Conservation (phyloP, 2,888 invertebrate genomes). For the Leptinotarsa rubiginosa region DNA sequence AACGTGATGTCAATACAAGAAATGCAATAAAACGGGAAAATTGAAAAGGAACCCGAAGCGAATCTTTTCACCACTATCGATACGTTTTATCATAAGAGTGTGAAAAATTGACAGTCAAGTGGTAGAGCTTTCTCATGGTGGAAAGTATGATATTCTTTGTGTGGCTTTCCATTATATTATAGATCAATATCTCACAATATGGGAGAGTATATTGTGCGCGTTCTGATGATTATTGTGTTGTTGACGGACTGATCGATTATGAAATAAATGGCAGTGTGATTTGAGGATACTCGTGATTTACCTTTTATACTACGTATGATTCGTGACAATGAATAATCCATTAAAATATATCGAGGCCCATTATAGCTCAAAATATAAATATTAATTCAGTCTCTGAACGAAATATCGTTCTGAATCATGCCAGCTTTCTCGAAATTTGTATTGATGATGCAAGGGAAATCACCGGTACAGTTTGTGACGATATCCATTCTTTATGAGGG, state of each 20-base stretch:
- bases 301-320: not conserved
- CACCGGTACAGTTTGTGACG: too few relatives aligned
- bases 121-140: slow-evolving; percentile 32
- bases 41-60: slow-evolving; percentile 42
- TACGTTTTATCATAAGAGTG: slow-evolving; percentile 50
- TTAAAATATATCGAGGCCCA: not conserved
- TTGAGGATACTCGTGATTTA: not conserved
- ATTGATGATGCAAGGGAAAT: too few relatives aligned
- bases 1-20: slow-evolving; percentile 20
- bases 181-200: slow-evolving; percentile 40
- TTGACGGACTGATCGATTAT: slow-evolving; percentile 2
- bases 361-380: too few relatives aligned
- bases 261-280: not conserved
- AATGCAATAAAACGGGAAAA: slow-evolving; percentile 26
- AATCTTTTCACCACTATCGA: slow-evolving; percentile 48
- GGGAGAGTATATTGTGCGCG: slow-evolving; percentile 26
- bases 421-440: too few relatives aligned
- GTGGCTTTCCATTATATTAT: slow-evolving; percentile 39
- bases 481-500: too few relatives aligned
- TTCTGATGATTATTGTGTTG: slow-evolving; percentile 14
- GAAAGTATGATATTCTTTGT: slow-evolving; percentile 40
- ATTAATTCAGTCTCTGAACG: too few relatives aligned
- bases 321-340: not conserved
- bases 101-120: slow-evolving; percentile 49
- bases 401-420: too few relatives aligned